Base-by-base conservation (phyloP, 2,113 vertebrate genomes). In the Rhipidura dahli region DNA sequence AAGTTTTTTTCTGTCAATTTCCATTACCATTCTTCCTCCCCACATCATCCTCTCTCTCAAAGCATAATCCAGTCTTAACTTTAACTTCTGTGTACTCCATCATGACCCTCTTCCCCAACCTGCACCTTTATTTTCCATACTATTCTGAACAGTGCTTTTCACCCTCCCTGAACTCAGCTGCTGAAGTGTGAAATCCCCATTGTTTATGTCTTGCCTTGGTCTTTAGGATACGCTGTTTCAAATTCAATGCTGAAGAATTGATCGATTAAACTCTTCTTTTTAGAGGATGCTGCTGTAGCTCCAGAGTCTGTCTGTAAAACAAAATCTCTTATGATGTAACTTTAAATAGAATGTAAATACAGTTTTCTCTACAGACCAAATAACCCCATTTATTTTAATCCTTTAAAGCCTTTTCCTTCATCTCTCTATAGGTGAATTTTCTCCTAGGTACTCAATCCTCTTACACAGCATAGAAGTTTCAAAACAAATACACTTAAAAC, bases 191-290 rank as follows among this genome's bases (percentile, higher is more conserved):
- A 49, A 82, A 53, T 49, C 7, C 28, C 2, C 3, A 0, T 16
- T 49, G 50, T 66, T 73, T 13, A 44, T 35, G 42, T 71, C 91
- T 83, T 94, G 89, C 68, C 77, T 94, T 42, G 44, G 57, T 88
- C 66, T 93, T 96, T 98, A 99, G 99, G 99, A 99, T 99, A 99
- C 99, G 98, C 97, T 79, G 99, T 99, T 97, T 99, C 99, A 97
- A 99, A 99, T 95, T 99, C 99, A 94, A 99, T 98, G 72, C 99
- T 99, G 83, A 99, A 99, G 98, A 99, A 99, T 49, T 99, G 99
- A 95, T 99, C 99, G 15, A 99, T 99, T 96, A 99, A 98, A 97
- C 99, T 99, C 98, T 99, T 99, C 98, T 99, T 99, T 88, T 98
- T 95, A 53, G 98, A 96, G 83, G 99, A 95, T 68, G 98, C 92